These are phyloP conservation scores for Neotoma lepida DNA, from an alignment of 2,113 vertebrate species.

Conservation along the genomic window DNA sequence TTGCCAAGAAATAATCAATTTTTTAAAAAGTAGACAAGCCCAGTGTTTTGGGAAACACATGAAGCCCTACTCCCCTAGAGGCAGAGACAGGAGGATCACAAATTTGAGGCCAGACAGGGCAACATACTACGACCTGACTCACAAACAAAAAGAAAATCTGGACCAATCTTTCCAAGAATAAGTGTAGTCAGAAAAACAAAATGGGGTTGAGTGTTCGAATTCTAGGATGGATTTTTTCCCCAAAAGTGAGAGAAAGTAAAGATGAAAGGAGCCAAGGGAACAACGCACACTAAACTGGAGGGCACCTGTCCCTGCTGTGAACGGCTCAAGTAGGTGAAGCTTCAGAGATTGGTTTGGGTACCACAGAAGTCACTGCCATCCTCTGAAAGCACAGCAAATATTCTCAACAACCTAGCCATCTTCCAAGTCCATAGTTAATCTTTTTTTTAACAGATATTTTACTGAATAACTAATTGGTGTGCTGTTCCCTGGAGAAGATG, in stretches of 20 bases:
- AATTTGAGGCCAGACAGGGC: background rate
- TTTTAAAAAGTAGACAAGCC: background rate
- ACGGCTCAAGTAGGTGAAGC: background rate
- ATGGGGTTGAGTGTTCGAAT: background rate
- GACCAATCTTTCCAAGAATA: background rate
- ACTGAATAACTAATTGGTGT: background rate
- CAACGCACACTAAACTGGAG: background rate
- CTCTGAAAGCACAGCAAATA: background rate
- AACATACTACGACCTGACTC: background rate
- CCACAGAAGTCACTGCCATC: background rate
- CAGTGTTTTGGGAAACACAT: no score
- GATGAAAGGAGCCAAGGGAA: background rate
- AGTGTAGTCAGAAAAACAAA: background rate
- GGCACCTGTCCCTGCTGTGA: background rate
- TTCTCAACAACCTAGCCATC: background rate
- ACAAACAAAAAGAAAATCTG: background rate
- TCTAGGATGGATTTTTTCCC: background rate
- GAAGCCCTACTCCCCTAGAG: fast-evolving
- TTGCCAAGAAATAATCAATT: background rate
- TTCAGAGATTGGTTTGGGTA: background rate
- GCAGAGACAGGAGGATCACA: background rate
- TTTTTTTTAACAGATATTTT: background rate
- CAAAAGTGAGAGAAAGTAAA: background rate
- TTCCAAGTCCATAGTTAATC: background rate
- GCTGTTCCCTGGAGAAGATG: background rate